Evolutionary conservation across 2,888 invertebrate species (phyloP), one percentile per base, ranked within the genome.

Genomic region (Megalurothrips usitatus): DNA sequence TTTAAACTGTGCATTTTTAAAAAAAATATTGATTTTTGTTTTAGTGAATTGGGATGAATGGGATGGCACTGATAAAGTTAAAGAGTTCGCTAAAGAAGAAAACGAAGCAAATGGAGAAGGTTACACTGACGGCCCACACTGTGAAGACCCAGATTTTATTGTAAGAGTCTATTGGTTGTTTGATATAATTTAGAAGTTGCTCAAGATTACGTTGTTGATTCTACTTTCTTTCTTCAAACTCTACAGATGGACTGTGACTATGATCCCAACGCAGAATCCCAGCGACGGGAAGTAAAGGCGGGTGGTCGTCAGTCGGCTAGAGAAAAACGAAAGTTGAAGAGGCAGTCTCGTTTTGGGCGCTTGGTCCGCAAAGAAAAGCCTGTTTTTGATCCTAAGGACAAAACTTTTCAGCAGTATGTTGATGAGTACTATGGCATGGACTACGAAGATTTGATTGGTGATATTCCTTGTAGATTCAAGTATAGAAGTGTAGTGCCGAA

Each of bases 401-500:
- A 93, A 82, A 93, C 93, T 0, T 97, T 96, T 87, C 91, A 93
- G 52, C 91, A 97, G 84, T 97, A 97, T 86, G 92, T 97, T 86
- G 96, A 98, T 85, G 97, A 98, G 87, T 98, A 98, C 87, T 98
- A 98, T 86, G 92, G 94, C 85, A 89, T 98, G 86, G 96, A 98
- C 87, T 99, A 95, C 87, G 99, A 99, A 86, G 99, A 99, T 87
- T 91, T 98, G 80, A 93, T 99, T 80, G 98, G 93, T 0, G 97
- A 98, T 86, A 87, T 94, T 84, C 96, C 96, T 0, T 97, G 97
- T 82, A 90, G 95, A 84, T 99, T 98, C 87, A 97, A 96, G 86
- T 99, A 99, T 86, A 90, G 97, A 48, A 91, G 95, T 86, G 97
- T 95, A 0, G 90, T 92, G 75, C 93, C 97, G 0, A 98, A 98